Base-by-base conservation (phyloP, 2,113 vertebrate species). In the Lanius collurio region DNA sequence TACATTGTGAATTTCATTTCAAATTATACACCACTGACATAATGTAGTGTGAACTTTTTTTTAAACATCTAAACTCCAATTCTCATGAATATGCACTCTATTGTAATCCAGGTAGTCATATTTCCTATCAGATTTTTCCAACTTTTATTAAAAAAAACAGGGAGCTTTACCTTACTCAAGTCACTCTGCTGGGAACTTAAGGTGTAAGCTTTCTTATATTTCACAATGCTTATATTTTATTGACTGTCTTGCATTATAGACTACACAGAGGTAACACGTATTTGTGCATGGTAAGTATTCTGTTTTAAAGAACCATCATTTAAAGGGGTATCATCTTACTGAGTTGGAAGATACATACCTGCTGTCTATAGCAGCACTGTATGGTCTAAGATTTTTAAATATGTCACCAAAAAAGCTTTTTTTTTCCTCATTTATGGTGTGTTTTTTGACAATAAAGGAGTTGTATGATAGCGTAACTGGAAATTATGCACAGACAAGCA, bases 361-460 rank as follows among this genome's bases (percentile, higher is more conserved):
- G 24, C 21, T 83, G 15, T 16, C 60, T 67, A 39, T 56, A 87
- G 23, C 35, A 86, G 9, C 24, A 41, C 10, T 53, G 5, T 31
- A 7, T 12, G 6, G 16, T 17, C 15, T 52, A 17, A 88, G 21
- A 30, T 42, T 56, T 79, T 64, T 9, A 52, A 28, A 1, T 15
- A 17, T 21, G 17, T 69, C 16, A 84, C 16, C 30, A 55, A n/a
- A 44, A 62, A 33, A 22, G 0, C 1, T 0, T 5, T n/a, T 37
- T n/a, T 17, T 17, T 35, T 12, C 16, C 16, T 55, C 33, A 8
- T 33, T 77, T 77, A 65, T 47, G 21, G 5, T 50, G 14, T 22
- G 4, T 11, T 86, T 78, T 76, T 67, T 88, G 15, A 55, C 23
- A 92, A 28, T 41, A 73, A 41, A 44, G 19, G 14, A 37, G 21